Evolutionary conservation across 2,888 invertebrate species (phyloP), one percentile per base, ranked within the genome.

Genomic region (Argyresthia albistria): DNA sequence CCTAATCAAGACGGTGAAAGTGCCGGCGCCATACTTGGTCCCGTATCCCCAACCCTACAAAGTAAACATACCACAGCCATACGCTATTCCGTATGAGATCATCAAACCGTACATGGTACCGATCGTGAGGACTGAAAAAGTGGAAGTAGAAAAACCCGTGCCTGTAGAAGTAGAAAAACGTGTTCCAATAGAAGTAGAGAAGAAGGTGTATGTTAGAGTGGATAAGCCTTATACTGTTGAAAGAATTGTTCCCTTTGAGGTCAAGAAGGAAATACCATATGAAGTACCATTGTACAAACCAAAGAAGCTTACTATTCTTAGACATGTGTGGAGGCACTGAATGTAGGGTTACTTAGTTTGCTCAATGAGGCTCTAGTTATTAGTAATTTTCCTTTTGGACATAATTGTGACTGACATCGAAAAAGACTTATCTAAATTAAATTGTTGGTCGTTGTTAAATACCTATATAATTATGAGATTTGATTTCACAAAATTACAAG

Each of bases 261-360:
- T 66, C 7, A 69, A 63, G 15, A 69, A 66, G 43, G 64, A 68
- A 39, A 53, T 62, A 14, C 67, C 69, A 2, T 59, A 60, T 2
- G 61, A 66, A 43, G 52, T 65, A 47, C 66, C 66, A 6, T 55
- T 62, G 11, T 60, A 61, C 25, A 67, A 63, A 51, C 60, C 65
- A 4, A 67, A 74, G 12, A 73, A 66, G 54, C 53, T 69, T 37
- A 66, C 68, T 14, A 65, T 74, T 47, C 56, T 76, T 16, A 66
- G 72, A 53, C 79, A 73, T 50, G 57, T 71, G 48, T 78, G 77
- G 79, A 67, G 75, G 56, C 66, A 76, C 57, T 73, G 60, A 63
- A n/a, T 39, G 39, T n/a, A 8, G 8, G 3, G n/a, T 25, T 35
- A n/a, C 25, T 25, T 45, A 10, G 1, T 45, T 45, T 9, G 45